A percentile compares a stretch with the other conserved stretches of the same genome.
Conservation (phyloP, 2,797 vertebrate species). For the Sciaenops ocellatus region DNA sequence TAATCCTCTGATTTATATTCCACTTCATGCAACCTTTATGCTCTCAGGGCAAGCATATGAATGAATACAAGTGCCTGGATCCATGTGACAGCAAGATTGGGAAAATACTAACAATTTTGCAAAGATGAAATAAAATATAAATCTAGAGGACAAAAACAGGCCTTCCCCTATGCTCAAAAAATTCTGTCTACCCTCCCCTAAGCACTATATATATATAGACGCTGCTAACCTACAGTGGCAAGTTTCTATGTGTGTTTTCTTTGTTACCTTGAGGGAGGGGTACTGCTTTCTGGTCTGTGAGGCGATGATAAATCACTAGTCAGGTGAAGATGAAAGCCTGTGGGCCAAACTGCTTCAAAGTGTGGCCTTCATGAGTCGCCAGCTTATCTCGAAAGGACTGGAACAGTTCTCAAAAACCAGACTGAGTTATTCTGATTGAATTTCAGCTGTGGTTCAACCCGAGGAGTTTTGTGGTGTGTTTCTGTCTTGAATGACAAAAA, state of each 20-base stretch:
- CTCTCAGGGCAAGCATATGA: neutral
- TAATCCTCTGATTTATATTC: slow-evolving; percentile 4
- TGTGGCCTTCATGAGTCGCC: slow-evolving; percentile 72
- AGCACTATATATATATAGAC: slow-evolving; percentile 26
- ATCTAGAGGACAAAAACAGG: neutral
- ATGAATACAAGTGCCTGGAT: slow-evolving; percentile 4
- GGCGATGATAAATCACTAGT: slow-evolving; percentile 77
- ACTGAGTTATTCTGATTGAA: slow-evolving; percentile 62
- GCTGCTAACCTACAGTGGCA: slow-evolving; percentile 42
- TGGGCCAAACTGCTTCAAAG: slow-evolving; percentile 77
- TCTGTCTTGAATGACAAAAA: slow-evolving; percentile 30
- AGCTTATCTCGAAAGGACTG: slow-evolving; percentile 77
- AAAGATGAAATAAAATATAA: slow-evolving; percentile 8
- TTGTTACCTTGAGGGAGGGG: slow-evolving; percentile 68
- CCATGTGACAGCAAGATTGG: neutral
- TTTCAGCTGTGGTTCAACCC: slow-evolving; percentile 43
- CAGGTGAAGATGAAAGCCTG: slow-evolving; percentile 80
- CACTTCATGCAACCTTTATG: neutral
- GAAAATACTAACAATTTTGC: neutral
- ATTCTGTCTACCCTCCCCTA: neutral
- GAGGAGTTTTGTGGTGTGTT: slow-evolving; percentile 25
- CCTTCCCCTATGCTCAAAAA: slow-evolving; percentile 1
- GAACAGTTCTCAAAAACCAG: slow-evolving; percentile 65
- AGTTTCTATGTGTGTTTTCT: slow-evolving; percentile 63
- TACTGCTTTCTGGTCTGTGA: slow-evolving; percentile 70